Percentiles rank a stretch among this genome's conserved stretches.
Evolutionary conservation across 2,113 vertebrate species (phyloP).

Genomic region (Megaceryle maxima): DNA sequence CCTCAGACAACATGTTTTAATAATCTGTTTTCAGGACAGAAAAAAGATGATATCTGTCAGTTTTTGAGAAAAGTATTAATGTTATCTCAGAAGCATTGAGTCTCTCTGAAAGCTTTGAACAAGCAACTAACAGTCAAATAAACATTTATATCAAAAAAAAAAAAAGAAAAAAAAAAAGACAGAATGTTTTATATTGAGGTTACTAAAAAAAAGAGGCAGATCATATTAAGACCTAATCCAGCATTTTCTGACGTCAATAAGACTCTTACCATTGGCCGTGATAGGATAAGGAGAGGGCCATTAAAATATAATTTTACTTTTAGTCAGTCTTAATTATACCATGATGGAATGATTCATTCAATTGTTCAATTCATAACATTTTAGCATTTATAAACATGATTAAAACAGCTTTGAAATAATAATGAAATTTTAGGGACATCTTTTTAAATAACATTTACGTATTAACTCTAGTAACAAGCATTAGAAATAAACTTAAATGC

Average conservation of each 20-base stretch:
- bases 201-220: slow-evolving; percentile 22
- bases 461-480: slow-evolving; percentile 36
- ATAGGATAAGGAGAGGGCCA: slow-evolving; percentile 23
- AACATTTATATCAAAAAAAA: not conserved
- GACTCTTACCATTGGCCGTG: not conserved
- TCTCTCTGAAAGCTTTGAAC: not conserved
- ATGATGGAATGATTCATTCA: slow-evolving; percentile 59
- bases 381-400: slow-evolving; percentile 56
- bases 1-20: slow-evolving; percentile 8
- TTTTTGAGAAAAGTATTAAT: slow-evolving; percentile 44
- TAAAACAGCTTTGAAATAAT: slow-evolving; percentile 52
- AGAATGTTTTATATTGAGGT: not conserved
- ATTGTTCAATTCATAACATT: slow-evolving; percentile 57
- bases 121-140: not conserved
- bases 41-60: not conserved
- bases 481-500: slow-evolving; percentile 31
- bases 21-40: slow-evolving; percentile 26
- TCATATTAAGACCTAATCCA: slow-evolving; percentile 46
- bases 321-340: slow-evolving; percentile 57
- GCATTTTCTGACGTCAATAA: slow-evolving; percentile 56
- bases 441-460: slow-evolving; percentile 52
- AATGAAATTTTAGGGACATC: slow-evolving; percentile 40
- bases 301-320: slow-evolving; percentile 66
- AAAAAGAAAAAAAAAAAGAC: not conserved
- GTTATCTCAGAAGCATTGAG: not conserved